These are phyloP conservation scores for Anser cygnoides DNA, from an alignment of 2,113 vertebrate genomes.

Conservation along the genomic window DNA sequence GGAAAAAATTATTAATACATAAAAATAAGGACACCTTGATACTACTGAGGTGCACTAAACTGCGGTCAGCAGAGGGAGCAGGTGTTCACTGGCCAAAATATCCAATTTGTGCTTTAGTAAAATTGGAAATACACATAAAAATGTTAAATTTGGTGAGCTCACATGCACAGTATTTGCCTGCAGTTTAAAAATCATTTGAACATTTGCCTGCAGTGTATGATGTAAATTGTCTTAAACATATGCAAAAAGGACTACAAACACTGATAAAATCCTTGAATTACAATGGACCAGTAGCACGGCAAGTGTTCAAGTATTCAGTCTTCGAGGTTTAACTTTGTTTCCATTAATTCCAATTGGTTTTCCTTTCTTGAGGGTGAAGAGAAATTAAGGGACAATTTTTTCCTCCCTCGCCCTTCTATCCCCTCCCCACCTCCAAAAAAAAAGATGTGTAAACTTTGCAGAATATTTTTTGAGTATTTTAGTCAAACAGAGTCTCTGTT, in stretches of 20 bases:
- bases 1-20: not conserved
- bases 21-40: not conserved
- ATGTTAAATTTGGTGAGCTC: not conserved
- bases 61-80: not conserved
- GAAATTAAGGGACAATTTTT: not conserved
- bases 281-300: not conserved
- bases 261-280: not conserved
- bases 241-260: accelerated
- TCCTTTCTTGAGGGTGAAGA: not conserved
- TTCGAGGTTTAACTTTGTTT: not conserved
- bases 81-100: not conserved
- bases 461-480: not conserved
- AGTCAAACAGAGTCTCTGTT: not conserved
- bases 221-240: not conserved
- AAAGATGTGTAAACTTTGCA: not conserved
- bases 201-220: not conserved
- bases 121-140: not conserved
- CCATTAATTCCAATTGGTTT: not conserved
- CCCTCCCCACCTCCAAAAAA: not conserved
- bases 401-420: not conserved
- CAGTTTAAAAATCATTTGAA: not conserved
- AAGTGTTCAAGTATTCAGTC: not conserved
- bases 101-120: not conserved
- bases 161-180: not conserved
- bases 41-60: not conserved